Evolutionary conservation across 2,113 vertebrate genomes (phyloP), one percentile per base, ranked within the genome.

Genomic region (Tringa solitaria): DNA sequence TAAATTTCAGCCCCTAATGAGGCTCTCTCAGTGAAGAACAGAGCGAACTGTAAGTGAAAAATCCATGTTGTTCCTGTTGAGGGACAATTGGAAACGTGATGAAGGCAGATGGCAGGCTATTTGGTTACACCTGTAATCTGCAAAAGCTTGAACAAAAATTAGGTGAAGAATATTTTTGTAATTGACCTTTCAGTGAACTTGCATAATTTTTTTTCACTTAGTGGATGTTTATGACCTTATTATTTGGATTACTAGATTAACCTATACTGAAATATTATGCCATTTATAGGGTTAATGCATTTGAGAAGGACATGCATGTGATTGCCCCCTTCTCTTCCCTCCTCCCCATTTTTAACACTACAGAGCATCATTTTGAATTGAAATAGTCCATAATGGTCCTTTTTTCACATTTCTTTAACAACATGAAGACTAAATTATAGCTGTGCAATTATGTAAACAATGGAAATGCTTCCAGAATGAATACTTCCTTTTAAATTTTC

Each of bases 371-470:
- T 98, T 98, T 97, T 97, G 97, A 97, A 98, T 98, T 77, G 97
- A 97, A 98, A 97, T 96, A 95, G 97, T 95, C 96, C 86, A 48
- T 98, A 98, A 98, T 98, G 89, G 97, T 97, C 97, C 96, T 98
- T 95, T 96, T 97, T 97, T 97, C 96, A 95, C 96, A 97, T 98
- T 98, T 97, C 97, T 97, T 97, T 98, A 98, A 99, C 98, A 98
- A 98, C 98, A 95, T 70, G 87, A 96, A 94, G 94, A 95, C 98
- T 97, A 98, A 99, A 99, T 98, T 98, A 98, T 98, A 98, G 98
- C 98, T 98, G 98, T 98, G 98, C 98, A 98, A 99, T 99, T 99
- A 98, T 98, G 97, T 98, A 98, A 98, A 99, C 99, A 99, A 99
- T 99, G 97, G 97, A 98, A 98, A 99, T 98, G 98, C 98, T 99